Evolutionary conservation across 2,888 invertebrate genomes (phyloP).

Genomic region (Corythucha ciliata): DNA sequence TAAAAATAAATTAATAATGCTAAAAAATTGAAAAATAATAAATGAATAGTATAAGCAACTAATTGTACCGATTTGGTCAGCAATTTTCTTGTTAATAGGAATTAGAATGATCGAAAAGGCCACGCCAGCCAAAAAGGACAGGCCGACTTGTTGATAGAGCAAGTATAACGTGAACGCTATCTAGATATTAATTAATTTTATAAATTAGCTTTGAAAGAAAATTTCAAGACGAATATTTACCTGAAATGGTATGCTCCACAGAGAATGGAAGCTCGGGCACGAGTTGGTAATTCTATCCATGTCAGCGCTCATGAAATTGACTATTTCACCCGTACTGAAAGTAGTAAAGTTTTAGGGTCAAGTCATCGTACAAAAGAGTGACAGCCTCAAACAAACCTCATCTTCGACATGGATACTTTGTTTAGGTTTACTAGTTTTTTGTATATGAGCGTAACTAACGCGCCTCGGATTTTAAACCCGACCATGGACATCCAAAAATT

Average conservation of each 20-base stretch:
- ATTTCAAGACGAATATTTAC: slow-evolving; percentile 42
- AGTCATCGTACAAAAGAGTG: slow-evolving; percentile 34
- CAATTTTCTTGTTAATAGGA: slow-evolving; percentile 84
- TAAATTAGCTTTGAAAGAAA: background rate
- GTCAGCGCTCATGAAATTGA: slow-evolving; percentile 96
- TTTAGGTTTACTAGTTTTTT: slow-evolving; percentile 53
- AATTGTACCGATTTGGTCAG: slow-evolving; percentile 78
- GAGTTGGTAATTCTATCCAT: slow-evolving; percentile 91
- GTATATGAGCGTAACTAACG: slow-evolving; percentile 74
- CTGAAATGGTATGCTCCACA: slow-evolving; percentile 95
- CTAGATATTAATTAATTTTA: slow-evolving; percentile 44
- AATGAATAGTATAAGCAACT: slow-evolving; percentile 13
- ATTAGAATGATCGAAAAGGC: slow-evolving; percentile 77
- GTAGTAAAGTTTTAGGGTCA: slow-evolving; percentile 35
- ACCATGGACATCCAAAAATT: slow-evolving; percentile 77
- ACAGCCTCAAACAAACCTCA: slow-evolving; percentile 35
- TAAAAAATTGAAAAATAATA: slow-evolving; percentile 4
- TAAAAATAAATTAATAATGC: slow-evolving; percentile 10
- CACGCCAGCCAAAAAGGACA: slow-evolving; percentile 84
- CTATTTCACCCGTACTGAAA: slow-evolving; percentile 71
- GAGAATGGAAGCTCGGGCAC: slow-evolving; percentile 88
- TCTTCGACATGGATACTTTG: slow-evolving; percentile 41
- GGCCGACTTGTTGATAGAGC: slow-evolving; percentile 77
- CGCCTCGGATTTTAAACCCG: slow-evolving; percentile 76
- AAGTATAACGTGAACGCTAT: slow-evolving; percentile 70